Evolutionary conservation across 2,113 vertebrate species (phyloP), one percentile per base, ranked within the genome.

Genomic region (Rousettus leschenaultii): DNA sequence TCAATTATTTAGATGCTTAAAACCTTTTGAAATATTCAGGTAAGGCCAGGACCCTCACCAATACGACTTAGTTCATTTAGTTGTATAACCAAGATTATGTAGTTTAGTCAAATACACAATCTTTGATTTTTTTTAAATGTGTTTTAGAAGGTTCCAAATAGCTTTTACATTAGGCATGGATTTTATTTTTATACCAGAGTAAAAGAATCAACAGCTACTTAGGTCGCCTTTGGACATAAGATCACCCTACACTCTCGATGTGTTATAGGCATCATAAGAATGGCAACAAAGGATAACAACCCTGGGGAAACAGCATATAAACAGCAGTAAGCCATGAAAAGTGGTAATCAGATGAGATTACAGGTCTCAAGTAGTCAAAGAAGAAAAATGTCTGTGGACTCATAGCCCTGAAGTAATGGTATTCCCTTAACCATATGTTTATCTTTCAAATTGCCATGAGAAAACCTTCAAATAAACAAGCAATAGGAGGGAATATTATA

Each of bases 391-490:
- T 5, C 57, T 61, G 24, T 7, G 2, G n/a, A 53, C 28, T 77
- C 63, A 78, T 26, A 68, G 14, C 2, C 22, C 30, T 7, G 5
- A 74, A 74, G 24, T 40, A 78, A 88, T 91, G 40, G 35, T 57
- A 28, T 68, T 61, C 5, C n/a, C 26, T 88, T 83, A 66, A 78
- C 38, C 30, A 77, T 75, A 53, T 45, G 5, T 61, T 90, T 85
- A 35, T 53, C 5, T 66, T 87, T 80, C 55, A 91, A 83, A 59
- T 28, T 84, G 18, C 14, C 6, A 80, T 11, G 14, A 0, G 57
- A 65, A 93, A 77, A 88, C 10, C 21, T 91, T 77, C 48, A 95
- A 95, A 77, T 82, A 94, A 77, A 21, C 14, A 33, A 77, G 61
- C 55, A 78, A 68, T 43, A 51, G 2, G 16, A 87, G 28, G 12